A percentile compares a stretch with the other conserved stretches of the same genome.
Conservation (phyloP, 37 sponge, comb jelly and placozoan species). For the Spongilla lacustris region DNA sequence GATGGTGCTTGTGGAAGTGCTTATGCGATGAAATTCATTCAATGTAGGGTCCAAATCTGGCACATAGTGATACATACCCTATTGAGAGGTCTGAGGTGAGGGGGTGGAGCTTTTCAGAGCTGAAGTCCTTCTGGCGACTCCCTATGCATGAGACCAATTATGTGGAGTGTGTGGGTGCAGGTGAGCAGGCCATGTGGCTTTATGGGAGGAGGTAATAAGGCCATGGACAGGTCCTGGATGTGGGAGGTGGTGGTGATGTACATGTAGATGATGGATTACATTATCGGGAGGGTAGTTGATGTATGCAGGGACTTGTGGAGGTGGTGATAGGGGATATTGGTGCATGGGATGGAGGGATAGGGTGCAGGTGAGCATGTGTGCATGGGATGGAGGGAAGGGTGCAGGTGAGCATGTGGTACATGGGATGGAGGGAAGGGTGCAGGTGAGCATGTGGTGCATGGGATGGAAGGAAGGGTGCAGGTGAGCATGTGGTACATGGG, state of each 20-base stretch:
- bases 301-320: too few species aligned
- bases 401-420: too few species aligned
- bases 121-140: constrained; percentile 38
- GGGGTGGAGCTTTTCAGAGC: constrained; percentile 55
- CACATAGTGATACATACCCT: background rate
- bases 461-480: background rate
- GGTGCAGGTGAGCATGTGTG: too few species aligned
- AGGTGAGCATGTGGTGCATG: background rate
- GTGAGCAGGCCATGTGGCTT: background rate
- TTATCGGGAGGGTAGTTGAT: too few species aligned
- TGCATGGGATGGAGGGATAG: too few species aligned
- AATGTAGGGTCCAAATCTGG: constrained; percentile 46
- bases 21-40: background rate
- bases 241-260: too few species aligned
- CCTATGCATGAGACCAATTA: constrained; percentile 54
- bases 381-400: too few species aligned
- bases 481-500: background rate
- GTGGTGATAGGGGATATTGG: too few species aligned
- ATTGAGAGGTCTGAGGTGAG: constrained; percentile 49
- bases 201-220: too few species aligned
- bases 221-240: too few species aligned
- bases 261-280: too few species aligned
- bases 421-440: background rate
- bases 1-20: background rate
- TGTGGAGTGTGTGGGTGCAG: constrained; percentile 17